Base-by-base conservation (phyloP, 2,797 vertebrate species). In the Philypnodon macrostomus region DNA sequence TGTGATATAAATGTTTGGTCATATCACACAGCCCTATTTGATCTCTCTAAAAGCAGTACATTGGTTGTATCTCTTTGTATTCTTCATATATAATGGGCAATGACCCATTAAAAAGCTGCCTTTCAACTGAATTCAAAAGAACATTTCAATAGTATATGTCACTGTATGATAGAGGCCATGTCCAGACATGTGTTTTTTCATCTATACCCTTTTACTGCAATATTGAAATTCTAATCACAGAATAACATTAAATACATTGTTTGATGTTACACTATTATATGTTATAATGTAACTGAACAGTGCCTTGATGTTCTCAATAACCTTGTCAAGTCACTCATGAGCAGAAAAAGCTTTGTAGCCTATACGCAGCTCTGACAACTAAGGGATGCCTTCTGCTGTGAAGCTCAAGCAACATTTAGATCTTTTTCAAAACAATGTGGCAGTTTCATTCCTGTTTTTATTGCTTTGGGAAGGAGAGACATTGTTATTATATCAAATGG, bases 401-500 rank as follows among this genome's bases (percentile, higher is more conserved):
- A 33, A 29, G 30, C 53, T 31, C 27, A 33, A 47, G 63, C 46
- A 52, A 61, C 21, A 4, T 39, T 67, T 71, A 51, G 70, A 44
- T 63, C 1, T 51, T 53, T 62, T 64, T 60, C 41, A 71, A 61
- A 66, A 30, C 39, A 56, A n/a, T 30, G 31, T 34, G 29, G 21
- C 12, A 21, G 27, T 52, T 60, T 60, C 48, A 62, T 64, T 73
- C 16, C 44, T 57, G 27, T 7, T 51, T 67, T 58, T 73, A 76
- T 77, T 80, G 63, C 62, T 77, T 53, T 67, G 68, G 63, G 74
- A 76, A 39, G 35, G 47, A 47, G 65, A 53, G 47, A 36, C 59
- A 53, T 67, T 70, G 66, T 75, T 58, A 67, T 75, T 58, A 67
- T 73, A 45, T 73, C 37, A 61, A 63, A 67, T 53, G 64, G 37